phyloP scores from a whole-genome alignment of 2,797 vertebrate genomes.

The Acanthurus tractus region DNA sequence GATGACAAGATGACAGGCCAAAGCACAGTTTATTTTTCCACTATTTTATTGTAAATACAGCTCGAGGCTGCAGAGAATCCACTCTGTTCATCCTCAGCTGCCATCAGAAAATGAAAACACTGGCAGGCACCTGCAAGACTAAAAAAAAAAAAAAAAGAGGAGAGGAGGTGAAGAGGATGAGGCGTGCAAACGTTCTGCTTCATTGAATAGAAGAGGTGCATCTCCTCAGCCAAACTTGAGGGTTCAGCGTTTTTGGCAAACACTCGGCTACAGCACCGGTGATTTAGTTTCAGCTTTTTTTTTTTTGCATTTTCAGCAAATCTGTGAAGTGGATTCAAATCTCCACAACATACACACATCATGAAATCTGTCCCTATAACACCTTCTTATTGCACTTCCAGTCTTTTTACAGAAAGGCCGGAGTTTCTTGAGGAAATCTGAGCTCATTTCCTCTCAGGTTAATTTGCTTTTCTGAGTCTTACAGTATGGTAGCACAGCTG shows the following conservation, averaged over 20 bases:
- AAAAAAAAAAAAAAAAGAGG: background rate
- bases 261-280: background rate
- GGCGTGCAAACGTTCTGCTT: conserved; percentile 53
- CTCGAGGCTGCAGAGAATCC: conserved; percentile 31
- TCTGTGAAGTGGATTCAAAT: conserved; percentile 38
- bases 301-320: conserved; percentile 16
- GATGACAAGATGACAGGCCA: conserved; percentile 62
- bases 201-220: conserved; percentile 44
- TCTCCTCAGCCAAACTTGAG: conserved; percentile 27
- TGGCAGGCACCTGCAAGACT: conserved; percentile 50
- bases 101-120: conserved; percentile 71
- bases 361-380: conserved; percentile 45
- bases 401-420: background rate
- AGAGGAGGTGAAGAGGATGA: background rate
- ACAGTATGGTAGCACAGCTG: conserved; percentile 10
- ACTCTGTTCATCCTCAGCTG: conserved; percentile 29
- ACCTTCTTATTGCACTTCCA: conserved; percentile 47
- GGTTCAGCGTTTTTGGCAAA: conserved; percentile 45
- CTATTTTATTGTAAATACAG: conserved; percentile 75
- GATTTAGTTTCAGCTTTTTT: conserved; percentile 54
- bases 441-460: conserved; percentile 20
- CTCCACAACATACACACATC: conserved; percentile 15
- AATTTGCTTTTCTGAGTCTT: background rate
- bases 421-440: background rate
- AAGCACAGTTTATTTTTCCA: conserved; percentile 67